Evolutionary conservation across 2,113 vertebrate species (phyloP).

Genomic region (Gobio gobio): DNA sequence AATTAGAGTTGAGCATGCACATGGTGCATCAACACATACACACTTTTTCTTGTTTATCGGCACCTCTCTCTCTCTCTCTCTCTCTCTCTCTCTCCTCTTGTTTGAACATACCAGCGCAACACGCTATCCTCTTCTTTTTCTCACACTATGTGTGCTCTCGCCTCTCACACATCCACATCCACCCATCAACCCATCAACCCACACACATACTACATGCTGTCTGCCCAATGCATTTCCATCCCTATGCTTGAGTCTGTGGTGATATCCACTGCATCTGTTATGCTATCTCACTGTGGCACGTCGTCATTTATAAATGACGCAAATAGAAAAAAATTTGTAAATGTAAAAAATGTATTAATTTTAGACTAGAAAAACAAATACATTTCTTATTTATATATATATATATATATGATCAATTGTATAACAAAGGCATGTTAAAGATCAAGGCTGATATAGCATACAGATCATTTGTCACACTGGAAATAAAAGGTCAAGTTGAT

Average conservation of each 20-base stretch:
- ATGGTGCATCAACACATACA: neutral
- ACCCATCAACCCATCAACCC: neutral
- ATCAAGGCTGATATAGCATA: neutral
- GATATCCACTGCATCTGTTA: slow-evolving; percentile 38
- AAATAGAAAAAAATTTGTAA: too few species aligned
- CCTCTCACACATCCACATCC: neutral
- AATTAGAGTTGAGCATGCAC: neutral
- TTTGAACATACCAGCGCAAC: neutral
- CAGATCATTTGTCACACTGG: neutral
- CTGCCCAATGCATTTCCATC: slow-evolving; percentile 4
- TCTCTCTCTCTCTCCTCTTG: neutral
- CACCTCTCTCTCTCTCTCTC: too few species aligned
- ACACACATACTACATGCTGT: slow-evolving; percentile 1
- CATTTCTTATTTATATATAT: too few species aligned
- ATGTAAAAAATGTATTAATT: too few species aligned
- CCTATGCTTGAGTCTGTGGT: slow-evolving; percentile 30
- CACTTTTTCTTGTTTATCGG: neutral
- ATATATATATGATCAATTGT: too few species aligned
- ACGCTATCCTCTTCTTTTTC: neutral
- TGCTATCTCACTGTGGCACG: neutral
- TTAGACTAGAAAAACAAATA: too few species aligned
- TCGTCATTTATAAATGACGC: too few species aligned
- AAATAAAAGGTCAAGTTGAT: neutral
- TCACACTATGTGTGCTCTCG: neutral
- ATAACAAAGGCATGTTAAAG: neutral